phyloP scores from a whole-genome alignment of 2,888 invertebrate species.

The Anthoptus insignis region DNA sequence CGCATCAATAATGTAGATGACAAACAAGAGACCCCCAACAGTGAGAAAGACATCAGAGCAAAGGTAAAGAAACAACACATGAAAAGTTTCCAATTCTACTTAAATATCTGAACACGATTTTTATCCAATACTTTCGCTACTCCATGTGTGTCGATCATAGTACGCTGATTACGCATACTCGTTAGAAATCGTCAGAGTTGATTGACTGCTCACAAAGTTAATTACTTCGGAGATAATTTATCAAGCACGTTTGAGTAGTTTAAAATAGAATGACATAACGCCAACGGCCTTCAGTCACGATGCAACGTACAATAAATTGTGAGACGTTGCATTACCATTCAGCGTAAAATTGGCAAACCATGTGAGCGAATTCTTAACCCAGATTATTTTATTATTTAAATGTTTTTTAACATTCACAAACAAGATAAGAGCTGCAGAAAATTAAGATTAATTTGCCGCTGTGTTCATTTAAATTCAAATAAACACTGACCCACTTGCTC shows the following conservation, averaged over 20 bases:
- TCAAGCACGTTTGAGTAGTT: constrained; percentile 25
- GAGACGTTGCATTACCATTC: constrained; percentile 45
- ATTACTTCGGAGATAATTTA: constrained; percentile 30
- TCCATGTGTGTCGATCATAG: constrained; percentile 22
- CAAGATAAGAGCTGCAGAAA: constrained; percentile 4
- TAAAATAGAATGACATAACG: constrained; percentile 36
- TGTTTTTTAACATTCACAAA: constrained; percentile 11
- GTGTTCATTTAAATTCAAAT: constrained; percentile 61
- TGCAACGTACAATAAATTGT: constrained; percentile 43
- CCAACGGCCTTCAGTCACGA: constrained; percentile 28
- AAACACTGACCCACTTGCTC: constrained; percentile 21
- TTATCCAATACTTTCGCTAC: constrained; percentile 11
- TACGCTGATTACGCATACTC: constrained; percentile 21
- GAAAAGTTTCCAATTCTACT: constrained; percentile 74
- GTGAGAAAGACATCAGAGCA: constrained; percentile 89
- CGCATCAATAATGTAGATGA: constrained; percentile 92
- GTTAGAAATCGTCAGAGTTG: constrained; percentile 35
- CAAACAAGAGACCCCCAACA: constrained; percentile 89
- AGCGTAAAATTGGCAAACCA: constrained; percentile 43
- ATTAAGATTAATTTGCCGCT: constrained; percentile 40
- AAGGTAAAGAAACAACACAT: constrained; percentile 80
- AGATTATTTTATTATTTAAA: constrained; percentile 22
- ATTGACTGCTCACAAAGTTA: constrained; percentile 34
- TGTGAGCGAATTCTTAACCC: constrained; percentile 37
- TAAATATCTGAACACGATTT: not conserved